These are phyloP conservation scores for Plutomurus gul DNA, from an alignment of 1,140 invertebrate species.

Conservation along the genomic window DNA sequence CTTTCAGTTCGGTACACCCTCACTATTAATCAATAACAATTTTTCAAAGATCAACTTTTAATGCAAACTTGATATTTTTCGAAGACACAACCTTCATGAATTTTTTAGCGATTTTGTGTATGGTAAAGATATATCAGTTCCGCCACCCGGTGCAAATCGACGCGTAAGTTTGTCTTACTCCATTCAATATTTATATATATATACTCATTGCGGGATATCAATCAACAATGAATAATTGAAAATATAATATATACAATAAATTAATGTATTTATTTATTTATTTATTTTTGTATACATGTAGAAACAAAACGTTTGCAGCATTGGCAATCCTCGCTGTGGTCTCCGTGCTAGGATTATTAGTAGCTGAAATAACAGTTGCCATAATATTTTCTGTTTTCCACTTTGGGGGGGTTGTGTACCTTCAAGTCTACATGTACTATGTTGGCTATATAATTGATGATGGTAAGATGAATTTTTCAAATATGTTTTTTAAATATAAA, in stretches of 20 bases:
- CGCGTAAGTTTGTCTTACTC: constrained; percentile 38
- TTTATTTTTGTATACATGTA: neutral
- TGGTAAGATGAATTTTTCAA: neutral
- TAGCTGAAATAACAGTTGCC: constrained; percentile 38
- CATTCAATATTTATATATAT: no score
- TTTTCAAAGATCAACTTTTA: neutral
- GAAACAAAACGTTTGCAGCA: constrained; percentile 41
- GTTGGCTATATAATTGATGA: constrained; percentile 38
- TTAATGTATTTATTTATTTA: neutral
- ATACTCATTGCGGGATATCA: neutral
- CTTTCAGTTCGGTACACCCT: constrained; percentile 65
- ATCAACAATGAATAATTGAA: no score
- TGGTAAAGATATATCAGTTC: constrained; percentile 52
- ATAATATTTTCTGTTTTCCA: constrained; percentile 41
- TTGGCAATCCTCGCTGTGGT: constrained; percentile 45
- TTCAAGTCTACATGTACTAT: constrained; percentile 43
- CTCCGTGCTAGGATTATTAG: constrained; percentile 48
- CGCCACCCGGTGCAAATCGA: constrained; percentile 50
- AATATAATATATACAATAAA: no score
- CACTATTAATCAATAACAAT: neutral
- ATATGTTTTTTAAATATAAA: neutral
- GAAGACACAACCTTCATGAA: constrained; percentile 53
- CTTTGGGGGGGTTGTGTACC: neutral
- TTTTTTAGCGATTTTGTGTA: constrained; percentile 45
- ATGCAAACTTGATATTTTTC: neutral